Conservation (phyloP, 2,113 vertebrate genomes). For the Tychaedon coryphoeus region DNA sequence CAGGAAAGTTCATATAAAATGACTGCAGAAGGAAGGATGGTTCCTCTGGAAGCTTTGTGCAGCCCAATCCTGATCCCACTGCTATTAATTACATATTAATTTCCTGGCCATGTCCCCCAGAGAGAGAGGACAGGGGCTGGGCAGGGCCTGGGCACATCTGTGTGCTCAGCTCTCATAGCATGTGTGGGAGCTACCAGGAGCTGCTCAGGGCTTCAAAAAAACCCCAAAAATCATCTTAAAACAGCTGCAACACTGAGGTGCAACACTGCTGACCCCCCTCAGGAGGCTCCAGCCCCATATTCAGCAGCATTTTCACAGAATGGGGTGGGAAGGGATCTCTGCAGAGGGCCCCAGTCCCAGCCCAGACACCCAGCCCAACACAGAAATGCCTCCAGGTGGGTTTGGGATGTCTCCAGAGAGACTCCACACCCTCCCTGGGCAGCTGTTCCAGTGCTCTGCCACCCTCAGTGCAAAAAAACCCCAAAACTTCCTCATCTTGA, state of each 20-base stretch:
- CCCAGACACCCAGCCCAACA: too few relatives aligned
- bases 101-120: not conserved
- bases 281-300: not conserved
- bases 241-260: not conserved
- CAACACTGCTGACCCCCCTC: not conserved
- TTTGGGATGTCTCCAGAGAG: not conserved
- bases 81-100: not conserved
- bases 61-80: not conserved
- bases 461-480: not conserved
- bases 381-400: rapidly evolving
- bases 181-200: not conserved
- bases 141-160: not conserved
- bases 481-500: too few relatives aligned
- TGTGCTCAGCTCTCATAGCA: not conserved
- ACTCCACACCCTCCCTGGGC: rapidly evolving
- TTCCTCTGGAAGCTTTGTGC: not conserved
- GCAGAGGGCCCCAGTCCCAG: not conserved
- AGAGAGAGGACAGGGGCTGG: not conserved
- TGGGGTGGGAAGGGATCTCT: not conserved
- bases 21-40: not conserved
- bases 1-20: not conserved
- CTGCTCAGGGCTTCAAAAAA: not conserved
- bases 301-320: not conserved
- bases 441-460: not conserved
- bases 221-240: not conserved